A percentile compares a stretch with the other conserved stretches of the same genome.
These are phyloP conservation scores for Apostichopus californicus DNA, from an alignment of 35 echinoderm and acorn worm species.

Conservation along the genomic window DNA sequence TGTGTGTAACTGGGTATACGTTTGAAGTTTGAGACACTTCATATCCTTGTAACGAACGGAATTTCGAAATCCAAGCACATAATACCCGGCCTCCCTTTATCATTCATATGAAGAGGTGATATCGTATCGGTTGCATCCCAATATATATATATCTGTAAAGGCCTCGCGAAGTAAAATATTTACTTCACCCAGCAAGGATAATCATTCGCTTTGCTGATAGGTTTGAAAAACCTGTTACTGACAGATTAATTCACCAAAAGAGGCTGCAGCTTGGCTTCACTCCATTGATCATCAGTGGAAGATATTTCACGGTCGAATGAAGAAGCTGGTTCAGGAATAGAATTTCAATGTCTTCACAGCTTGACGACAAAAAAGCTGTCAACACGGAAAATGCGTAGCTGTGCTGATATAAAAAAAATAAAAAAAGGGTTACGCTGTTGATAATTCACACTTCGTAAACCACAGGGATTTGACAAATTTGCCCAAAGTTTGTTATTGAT, in stretches of 20 bases:
- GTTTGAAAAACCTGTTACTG: neutral
- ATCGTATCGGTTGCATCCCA: conserved; percentile 2
- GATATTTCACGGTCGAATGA: conserved; percentile 15
- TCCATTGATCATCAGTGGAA: neutral
- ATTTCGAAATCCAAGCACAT: conserved; percentile 1
- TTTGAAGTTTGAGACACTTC: too few species aligned
- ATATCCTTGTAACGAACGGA: neutral
- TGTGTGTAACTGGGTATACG: too few species aligned
- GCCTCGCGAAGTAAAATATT: neutral
- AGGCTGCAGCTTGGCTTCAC: neutral
- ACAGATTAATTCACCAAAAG: conserved; percentile 9
- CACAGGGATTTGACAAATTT: too few species aligned
- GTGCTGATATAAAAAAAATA: neutral
- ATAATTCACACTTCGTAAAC: neutral
- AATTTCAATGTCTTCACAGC: neutral
- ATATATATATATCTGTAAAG: neutral
- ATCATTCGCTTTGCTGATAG: neutral
- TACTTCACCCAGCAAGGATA: neutral
- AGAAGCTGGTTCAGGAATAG: neutral
- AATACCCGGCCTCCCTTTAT: neutral
- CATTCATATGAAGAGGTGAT: conserved; percentile 3
- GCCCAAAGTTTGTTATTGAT: too few species aligned
- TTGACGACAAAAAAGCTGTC: neutral
- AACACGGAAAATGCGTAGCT: neutral
- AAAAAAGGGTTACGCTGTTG: neutral